These are phyloP conservation scores for Dasypus novemcinctus DNA, from an alignment of 2,113 vertebrate genomes.

Conservation along the genomic window DNA sequence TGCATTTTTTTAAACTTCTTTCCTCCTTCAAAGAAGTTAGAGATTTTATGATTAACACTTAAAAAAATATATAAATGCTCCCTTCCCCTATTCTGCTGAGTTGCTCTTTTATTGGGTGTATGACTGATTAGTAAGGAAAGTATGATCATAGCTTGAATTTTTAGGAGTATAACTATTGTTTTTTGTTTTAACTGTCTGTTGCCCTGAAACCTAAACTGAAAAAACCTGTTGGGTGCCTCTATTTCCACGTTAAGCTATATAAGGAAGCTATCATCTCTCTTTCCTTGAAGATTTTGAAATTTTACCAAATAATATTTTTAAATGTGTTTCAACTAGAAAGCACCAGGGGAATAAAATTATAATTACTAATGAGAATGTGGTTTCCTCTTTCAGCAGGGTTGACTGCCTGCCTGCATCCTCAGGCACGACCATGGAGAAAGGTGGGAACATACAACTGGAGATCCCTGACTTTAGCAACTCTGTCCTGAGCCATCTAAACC, in stretches of 20 bases:
- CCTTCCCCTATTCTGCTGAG: not conserved
- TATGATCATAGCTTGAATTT: not conserved
- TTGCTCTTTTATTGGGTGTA: not conserved
- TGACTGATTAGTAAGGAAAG: not conserved
- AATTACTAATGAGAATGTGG: not conserved
- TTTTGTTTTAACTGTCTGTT: not conserved
- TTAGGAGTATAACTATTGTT: not conserved
- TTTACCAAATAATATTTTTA: not conserved
- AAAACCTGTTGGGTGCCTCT: not conserved
- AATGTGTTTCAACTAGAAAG: not conserved
- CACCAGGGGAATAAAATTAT: not conserved
- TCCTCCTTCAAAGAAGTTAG: not conserved
- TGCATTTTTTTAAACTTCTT: not conserved
- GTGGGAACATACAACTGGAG: constrained; percentile 97
- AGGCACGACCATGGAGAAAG: constrained; percentile 92
- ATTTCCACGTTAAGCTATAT: not conserved
- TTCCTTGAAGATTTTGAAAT: constrained; percentile 5
- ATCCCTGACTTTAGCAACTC: constrained; percentile 99
- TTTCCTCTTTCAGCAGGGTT: constrained; percentile 70
- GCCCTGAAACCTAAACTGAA: not conserved
- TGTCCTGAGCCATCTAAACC: constrained; percentile 96
- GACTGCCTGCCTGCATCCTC: constrained; percentile 69
- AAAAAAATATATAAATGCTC: not conserved
- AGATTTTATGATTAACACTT: not conserved
- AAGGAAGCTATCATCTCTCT: not conserved